Percentiles rank a stretch among this genome's conserved stretches.
These are phyloP conservation scores for Nymphalis c-album DNA, from an alignment of 2,888 invertebrate species.

Conservation along the genomic window DNA sequence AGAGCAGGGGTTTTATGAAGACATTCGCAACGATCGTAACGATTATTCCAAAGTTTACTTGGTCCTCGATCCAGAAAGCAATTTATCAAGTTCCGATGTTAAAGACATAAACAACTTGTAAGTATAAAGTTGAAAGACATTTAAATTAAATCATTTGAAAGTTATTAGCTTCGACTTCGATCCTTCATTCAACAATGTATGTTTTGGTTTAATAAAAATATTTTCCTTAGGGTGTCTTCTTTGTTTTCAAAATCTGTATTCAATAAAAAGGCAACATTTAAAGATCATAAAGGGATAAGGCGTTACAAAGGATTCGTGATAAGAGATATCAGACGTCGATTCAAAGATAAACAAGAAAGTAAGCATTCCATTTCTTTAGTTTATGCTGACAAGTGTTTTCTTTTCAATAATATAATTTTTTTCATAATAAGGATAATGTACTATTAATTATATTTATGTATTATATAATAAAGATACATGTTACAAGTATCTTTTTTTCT, in stretches of 20 bases:
- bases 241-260: constrained; percentile 45
- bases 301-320: constrained; percentile 54
- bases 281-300: constrained; percentile 26
- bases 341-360: constrained; percentile 54
- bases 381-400: background rate
- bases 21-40: constrained; percentile 33
- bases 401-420: background rate
- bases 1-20: constrained; percentile 13
- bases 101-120: constrained; percentile 53
- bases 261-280: constrained; percentile 37
- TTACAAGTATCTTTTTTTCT: too few species aligned
- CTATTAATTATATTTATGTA: background rate
- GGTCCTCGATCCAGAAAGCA: constrained; percentile 53
- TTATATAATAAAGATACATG: too few species aligned
- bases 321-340: constrained; percentile 46
- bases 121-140: constrained; percentile 46
- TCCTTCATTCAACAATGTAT: background rate
- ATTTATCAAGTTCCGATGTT: constrained; percentile 41
- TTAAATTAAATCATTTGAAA: constrained; percentile 12
- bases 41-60: constrained; percentile 60
- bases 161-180: too few species aligned
- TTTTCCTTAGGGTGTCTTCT: constrained; percentile 50
- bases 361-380: constrained; percentile 39
- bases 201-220: too few species aligned
- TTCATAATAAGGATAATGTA: background rate